Conservation (phyloP, 2,113 vertebrate genomes). For the Dasyornis broadbenti region DNA sequence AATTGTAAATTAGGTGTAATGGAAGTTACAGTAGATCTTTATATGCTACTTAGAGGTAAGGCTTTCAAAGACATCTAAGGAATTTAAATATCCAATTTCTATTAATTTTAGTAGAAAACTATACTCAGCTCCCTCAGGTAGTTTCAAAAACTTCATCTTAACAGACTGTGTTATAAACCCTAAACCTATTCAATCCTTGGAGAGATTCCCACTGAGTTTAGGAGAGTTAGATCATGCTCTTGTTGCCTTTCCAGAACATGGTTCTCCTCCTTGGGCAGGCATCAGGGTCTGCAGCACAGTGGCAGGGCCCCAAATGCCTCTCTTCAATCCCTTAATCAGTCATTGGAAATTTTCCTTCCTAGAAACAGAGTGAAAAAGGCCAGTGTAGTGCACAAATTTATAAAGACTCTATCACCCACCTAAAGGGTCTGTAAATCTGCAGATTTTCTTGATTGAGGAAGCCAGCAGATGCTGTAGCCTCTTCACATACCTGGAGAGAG, state of each 20-base stretch:
- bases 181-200: neutral
- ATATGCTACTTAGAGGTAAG: neutral
- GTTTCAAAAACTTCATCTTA: conserved; percentile 24
- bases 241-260: neutral
- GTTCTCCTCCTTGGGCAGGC: neutral
- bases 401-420: neutral
- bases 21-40: conserved; percentile 23
- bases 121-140: neutral
- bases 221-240: neutral
- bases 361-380: neutral
- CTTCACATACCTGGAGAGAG: neutral
- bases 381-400: neutral
- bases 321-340: neutral
- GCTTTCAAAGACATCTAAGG: conserved; percentile 4
- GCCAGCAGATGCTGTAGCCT: neutral
- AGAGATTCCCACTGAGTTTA: neutral
- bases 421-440: neutral
- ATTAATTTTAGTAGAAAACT: conserved; percentile 22
- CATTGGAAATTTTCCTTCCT: neutral
- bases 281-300: neutral
- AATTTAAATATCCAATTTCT: conserved; percentile 28
- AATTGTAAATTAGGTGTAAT: conserved; percentile 28
- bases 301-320: neutral
- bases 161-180: neutral
- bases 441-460: neutral